A percentile compares a stretch with the other conserved stretches of the same genome.
These are phyloP conservation scores for Coremacera marginata DNA, from an alignment of 2,888 invertebrate genomes.

Conservation along the genomic window DNA sequence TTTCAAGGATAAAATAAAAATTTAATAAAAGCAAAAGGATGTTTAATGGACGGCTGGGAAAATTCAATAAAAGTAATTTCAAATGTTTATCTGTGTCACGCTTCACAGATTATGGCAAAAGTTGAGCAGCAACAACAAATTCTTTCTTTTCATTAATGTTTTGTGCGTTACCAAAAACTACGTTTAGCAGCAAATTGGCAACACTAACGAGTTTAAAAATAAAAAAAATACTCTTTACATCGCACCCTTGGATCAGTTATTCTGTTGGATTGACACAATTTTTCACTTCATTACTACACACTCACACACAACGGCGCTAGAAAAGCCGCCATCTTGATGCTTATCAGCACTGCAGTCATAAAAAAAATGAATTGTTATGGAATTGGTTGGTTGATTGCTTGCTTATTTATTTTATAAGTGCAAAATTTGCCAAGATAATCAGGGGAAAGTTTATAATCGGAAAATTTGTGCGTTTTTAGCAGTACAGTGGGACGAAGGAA, in stretches of 20 bases:
- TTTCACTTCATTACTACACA: slow-evolving; percentile 3
- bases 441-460: slow-evolving; percentile 25
- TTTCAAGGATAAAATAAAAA: no score
- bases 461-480: slow-evolving; percentile 7
- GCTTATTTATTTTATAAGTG: slow-evolving; percentile 50
- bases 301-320: not conserved
- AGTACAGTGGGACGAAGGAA: not conserved
- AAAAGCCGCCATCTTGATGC: slow-evolving; percentile 17
- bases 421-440: slow-evolving; percentile 8
- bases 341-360: slow-evolving; percentile 57
- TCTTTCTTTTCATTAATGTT: no score
- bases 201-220: not conserved
- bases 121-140: not conserved
- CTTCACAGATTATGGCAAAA: slow-evolving; percentile 20
- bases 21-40: no score
- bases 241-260: not conserved
- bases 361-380: slow-evolving; percentile 68
- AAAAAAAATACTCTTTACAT: not conserved
- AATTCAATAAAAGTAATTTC: slow-evolving; percentile 24
- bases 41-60: no score
- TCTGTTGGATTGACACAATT: slow-evolving; percentile 13
- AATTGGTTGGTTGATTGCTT: slow-evolving; percentile 60
- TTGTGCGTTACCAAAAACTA: not conserved
- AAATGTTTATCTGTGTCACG: slow-evolving; percentile 18
- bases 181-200: slow-evolving; percentile 4